Conservation (phyloP, 1,140 invertebrate species). For the Hestina assimilis region DNA sequence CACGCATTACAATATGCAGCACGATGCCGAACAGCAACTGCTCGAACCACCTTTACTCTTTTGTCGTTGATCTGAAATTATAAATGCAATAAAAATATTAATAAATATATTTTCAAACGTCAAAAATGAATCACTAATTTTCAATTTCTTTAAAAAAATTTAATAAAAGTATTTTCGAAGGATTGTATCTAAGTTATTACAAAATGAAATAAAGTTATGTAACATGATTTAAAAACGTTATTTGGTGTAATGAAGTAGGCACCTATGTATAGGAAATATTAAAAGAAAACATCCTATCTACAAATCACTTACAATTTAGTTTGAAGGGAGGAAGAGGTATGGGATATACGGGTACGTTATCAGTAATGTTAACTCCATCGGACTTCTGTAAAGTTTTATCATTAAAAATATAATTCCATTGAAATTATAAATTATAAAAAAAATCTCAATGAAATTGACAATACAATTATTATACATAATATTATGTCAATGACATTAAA, state of each 20-base stretch:
- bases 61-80: slow-evolving; percentile 93
- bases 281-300: slow-evolving; percentile 9
- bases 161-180: too few relatives aligned
- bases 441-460: neutral
- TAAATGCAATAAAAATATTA: slow-evolving; percentile 29
- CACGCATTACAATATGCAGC: slow-evolving; percentile 91
- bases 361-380: slow-evolving; percentile 58
- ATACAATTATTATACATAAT: neutral
- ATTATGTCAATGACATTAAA: too few relatives aligned
- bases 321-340: slow-evolving; percentile 29
- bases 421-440: too few relatives aligned
- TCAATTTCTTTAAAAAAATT: too few relatives aligned
- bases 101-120: too few relatives aligned
- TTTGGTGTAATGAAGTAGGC: too few relatives aligned
- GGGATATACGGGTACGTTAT: slow-evolving; percentile 28
- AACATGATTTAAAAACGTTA: too few relatives aligned
- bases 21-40: slow-evolving; percentile 94
- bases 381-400: slow-evolving; percentile 56
- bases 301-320: slow-evolving; percentile 8
- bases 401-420: slow-evolving; percentile 20
- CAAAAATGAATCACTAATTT: too few relatives aligned
- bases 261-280: neutral
- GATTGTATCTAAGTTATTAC: too few relatives aligned
- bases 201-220: too few relatives aligned
- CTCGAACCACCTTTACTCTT: slow-evolving; percentile 95